Evolutionary conservation across 2,113 vertebrate genomes (phyloP), one percentile per base, ranked within the genome.

Genomic region (Loxodonta africana): DNA sequence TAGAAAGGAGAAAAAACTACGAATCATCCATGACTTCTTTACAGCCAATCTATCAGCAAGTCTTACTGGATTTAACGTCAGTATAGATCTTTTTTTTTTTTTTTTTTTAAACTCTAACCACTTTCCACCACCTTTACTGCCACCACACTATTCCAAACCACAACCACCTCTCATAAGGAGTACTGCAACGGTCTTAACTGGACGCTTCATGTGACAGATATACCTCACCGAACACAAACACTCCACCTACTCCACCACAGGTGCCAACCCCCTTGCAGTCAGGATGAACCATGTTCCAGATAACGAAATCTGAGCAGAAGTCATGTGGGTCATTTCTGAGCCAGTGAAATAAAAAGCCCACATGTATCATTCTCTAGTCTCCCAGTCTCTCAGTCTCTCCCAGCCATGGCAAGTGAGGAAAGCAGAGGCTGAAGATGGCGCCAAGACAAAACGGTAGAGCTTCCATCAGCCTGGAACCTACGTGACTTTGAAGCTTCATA

Each of bases 151-250:
- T 48, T 14, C 41, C 69, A 30, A 23, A 63, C 33, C n/a, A 9
- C 41, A 37, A 11, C 0, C 0, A 0, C 6, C 62, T 48, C 65
- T 83, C 37, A 9, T 0, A 44, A 41, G 53, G 41, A 62, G 9
- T 4, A 14, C 10, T 9, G 21, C 0, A 10, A 15, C 2, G 5
- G 48, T 5, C 41, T n/a, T 14, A 4, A 69, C 4, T 10, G 60
- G 12, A 23, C 41, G 26, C 67, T 2, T 20, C 20, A 9, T 4
- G n/a, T 2, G 46, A 73, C 14, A 21, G 73, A 78, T n/a, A 44
- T 12, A 6, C 9, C 21, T 48, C 51, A 25, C 8, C 10, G 9
- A 65, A 63, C n/a, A 41, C 18, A n/a, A 7, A 57, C 28, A n/a
- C 46, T 11, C 60, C 23, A 15, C 17, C 14, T 44, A 46, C 25